phyloP scores from a whole-genome alignment of 2,888 invertebrate genomes.

The Piscicola geometra region DNA sequence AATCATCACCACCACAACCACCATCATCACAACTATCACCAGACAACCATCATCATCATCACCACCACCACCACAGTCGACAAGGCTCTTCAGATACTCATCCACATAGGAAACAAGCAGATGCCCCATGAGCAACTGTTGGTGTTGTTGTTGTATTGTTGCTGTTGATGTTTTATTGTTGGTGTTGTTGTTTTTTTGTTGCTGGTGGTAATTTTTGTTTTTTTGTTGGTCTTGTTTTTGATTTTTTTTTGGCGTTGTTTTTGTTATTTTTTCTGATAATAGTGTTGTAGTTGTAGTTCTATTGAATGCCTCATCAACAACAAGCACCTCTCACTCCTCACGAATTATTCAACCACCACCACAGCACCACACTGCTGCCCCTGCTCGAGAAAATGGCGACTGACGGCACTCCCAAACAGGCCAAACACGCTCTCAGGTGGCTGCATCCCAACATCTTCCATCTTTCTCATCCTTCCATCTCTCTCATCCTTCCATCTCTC shows the following conservation, averaged over 20 bases:
- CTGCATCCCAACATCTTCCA: neutral
- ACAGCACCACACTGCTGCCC: constrained; percentile 68
- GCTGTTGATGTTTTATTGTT: neutral
- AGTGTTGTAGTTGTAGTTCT: neutral
- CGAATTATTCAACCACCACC: neutral
- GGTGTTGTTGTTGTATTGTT: neutral
- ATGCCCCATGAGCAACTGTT: neutral
- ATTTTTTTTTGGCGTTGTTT: too few species aligned
- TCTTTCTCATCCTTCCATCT: too few species aligned
- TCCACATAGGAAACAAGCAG: constrained; percentile 53
- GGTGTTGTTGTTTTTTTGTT: neutral
- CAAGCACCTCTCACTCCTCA: neutral
- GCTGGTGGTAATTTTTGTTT: neutral
- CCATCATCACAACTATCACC: too few species aligned
- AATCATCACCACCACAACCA: too few species aligned
- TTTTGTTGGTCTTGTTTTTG: neutral
- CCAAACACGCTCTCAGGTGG: constrained; percentile 82
- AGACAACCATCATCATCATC: too few species aligned
- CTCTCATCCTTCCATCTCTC: too few species aligned
- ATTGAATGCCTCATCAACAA: too few species aligned
- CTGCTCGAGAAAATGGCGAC: constrained; percentile 82
- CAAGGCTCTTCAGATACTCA: constrained; percentile 54
- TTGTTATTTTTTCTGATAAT: neutral
- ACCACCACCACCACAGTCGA: constrained; percentile 48
- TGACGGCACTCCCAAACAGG: constrained; percentile 86